Base-by-base conservation (phyloP, 2,888 invertebrate species). In the Ichneumon xanthorius region DNA sequence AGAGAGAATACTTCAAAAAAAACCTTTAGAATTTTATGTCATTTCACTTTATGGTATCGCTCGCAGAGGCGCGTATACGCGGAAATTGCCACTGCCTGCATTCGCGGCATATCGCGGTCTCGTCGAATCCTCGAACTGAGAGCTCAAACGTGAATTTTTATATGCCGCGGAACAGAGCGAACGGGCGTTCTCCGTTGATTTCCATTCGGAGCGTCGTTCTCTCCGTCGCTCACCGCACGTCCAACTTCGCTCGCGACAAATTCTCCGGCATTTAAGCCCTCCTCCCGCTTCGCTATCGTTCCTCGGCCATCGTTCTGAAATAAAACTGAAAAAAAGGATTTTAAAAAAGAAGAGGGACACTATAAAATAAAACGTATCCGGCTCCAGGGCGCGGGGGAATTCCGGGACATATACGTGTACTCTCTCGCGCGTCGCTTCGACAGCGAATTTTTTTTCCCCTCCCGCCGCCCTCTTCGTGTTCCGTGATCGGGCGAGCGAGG, bases 371-470 rank as follows among this genome's bases (percentile, higher is more conserved):
- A 76, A 16, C 45, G 50, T 78, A 67, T 82, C 82, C 72, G 79
- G 48, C 79, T 81, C 65, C 16, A n/a, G 30, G 14, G 61, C 22
- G 14, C 30, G 61, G 53, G 76, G 72, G 33, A 68, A 55, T 70
- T n/a, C 33, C 19, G 19, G 55, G 45, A 16, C 4, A 55, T 37
- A 26, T 77, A 53, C 50, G 55, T 40, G 78, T 63, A 72, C 55
- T 67, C 55, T 61, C 26, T 68, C 16, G 33, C 63, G 37, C 72
- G 61, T 53, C 65, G 63, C 65, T 79, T 81, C 73, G 73, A 81
- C 80, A 78, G 68, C 77, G 71, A 53, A 82, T 82, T 80, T 85
- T 79, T 79, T 83, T 75, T 14, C 7, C 48, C 67, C 26, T 30
- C 61, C 50, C 33, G 68, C 67, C 65, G 67, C 68, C 58, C 65